Evolutionary conservation across 2,888 invertebrate species (phyloP).

Genomic region (Eumacrocentrus americanus): DNA sequence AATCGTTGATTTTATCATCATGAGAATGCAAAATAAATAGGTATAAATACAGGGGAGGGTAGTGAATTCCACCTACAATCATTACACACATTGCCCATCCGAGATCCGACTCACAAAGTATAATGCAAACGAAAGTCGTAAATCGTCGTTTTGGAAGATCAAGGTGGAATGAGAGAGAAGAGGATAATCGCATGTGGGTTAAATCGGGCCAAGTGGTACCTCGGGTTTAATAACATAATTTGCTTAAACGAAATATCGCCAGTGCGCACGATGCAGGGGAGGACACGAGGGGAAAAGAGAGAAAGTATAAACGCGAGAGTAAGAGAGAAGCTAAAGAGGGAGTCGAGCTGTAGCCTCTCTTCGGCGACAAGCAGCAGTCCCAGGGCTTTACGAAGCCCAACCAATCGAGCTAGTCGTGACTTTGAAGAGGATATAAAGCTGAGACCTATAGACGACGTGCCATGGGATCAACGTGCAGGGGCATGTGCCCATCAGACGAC

Average conservation of each 20-base stretch:
- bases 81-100: too few species aligned
- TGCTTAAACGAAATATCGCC: conserved; percentile 33
- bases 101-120: too few species aligned
- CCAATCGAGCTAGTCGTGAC: conserved; percentile 36
- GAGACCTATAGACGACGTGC: too few species aligned
- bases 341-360: conserved; percentile 15
- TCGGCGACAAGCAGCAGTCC: conserved; percentile 29
- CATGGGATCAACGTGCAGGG: too few species aligned
- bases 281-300: conserved; percentile 15
- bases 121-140: too few species aligned
- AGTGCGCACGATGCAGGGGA: conserved; percentile 3
- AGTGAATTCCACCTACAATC: too few species aligned
- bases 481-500: too few species aligned
- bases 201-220: conserved; percentile 27
- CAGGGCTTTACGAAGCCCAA: conserved; percentile 44
- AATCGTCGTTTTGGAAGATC: too few species aligned
- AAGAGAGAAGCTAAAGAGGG: conserved; percentile 17
- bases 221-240: conserved; percentile 40
- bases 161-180: too few species aligned
- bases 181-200: conserved; percentile 10
- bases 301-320: conserved; percentile 1
- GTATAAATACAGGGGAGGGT: neutral
- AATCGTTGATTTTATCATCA: conserved; percentile 2
- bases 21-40: neutral
- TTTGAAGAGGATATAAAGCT: neutral